A percentile compares a stretch with the other conserved stretches of the same genome.
phyloP scores from a whole-genome alignment of 2,113 vertebrate genomes.

The Stercorarius parasiticus region DNA sequence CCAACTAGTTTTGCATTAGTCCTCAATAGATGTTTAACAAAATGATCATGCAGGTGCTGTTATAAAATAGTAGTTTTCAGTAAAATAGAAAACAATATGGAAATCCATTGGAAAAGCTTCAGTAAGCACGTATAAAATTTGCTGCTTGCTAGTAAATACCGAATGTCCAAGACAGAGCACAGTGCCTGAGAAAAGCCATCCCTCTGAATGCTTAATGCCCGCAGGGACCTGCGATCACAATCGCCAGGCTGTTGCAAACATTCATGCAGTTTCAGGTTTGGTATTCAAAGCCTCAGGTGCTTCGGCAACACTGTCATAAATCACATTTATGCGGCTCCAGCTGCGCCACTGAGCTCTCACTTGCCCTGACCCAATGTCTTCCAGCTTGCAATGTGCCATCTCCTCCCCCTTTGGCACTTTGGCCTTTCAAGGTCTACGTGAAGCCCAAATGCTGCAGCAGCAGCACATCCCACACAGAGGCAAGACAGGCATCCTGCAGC shows the following conservation, averaged over 20 bases:
- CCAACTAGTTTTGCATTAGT: neutral
- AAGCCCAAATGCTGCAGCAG: neutral
- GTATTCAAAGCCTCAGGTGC: neutral
- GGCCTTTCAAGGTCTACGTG: rapidly evolving
- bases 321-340: rapidly evolving
- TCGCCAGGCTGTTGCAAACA: neutral
- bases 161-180: neutral
- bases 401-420: rapidly evolving
- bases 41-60: neutral
- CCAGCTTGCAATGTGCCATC: neutral
- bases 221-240: rapidly evolving
- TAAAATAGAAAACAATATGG: neutral
- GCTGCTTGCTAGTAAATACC: neutral
- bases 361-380: neutral
- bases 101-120: neutral
- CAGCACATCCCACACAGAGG: rapidly evolving
- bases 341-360: rapidly evolving
- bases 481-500: neutral
- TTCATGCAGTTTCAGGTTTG: neutral
- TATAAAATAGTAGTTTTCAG: neutral
- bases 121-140: neutral
- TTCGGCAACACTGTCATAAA: neutral
- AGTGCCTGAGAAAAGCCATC: neutral
- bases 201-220: neutral
- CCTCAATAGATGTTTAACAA: neutral